phyloP scores from a whole-genome alignment of 2,797 vertebrate species.

The Acanthornis magna region DNA sequence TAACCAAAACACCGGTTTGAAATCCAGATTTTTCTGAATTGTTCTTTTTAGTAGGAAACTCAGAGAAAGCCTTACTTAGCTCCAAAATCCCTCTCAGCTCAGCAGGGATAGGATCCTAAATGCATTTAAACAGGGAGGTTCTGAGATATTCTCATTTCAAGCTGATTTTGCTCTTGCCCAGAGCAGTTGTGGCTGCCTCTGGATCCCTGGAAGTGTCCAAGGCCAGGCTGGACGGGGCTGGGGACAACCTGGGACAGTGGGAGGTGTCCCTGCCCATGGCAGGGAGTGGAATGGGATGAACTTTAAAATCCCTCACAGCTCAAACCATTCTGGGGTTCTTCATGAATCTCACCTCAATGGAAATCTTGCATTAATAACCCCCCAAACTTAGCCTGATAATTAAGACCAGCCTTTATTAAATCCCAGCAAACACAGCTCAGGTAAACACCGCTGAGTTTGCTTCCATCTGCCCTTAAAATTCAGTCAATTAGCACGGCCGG shows the following conservation, averaged over 20 bases:
- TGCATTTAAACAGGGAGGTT: not conserved
- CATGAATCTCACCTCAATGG: not conserved
- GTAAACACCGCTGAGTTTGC: not conserved
- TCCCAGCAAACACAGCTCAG: not conserved
- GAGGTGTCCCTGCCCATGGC: not conserved
- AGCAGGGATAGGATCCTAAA: too few species aligned
- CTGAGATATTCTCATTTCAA: not conserved
- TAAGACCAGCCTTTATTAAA: not conserved
- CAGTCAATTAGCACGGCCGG: not conserved
- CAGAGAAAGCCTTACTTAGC: not conserved
- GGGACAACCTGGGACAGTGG: not conserved
- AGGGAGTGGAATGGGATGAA: not conserved
- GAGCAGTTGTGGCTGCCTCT: not conserved
- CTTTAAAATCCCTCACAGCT: not conserved
- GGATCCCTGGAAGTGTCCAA: not conserved
- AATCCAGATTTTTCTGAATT: not conserved
- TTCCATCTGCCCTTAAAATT: not conserved
- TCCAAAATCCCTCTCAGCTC: not conserved
- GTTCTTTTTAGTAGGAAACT: not conserved
- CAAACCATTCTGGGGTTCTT: not conserved
- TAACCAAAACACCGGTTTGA: not conserved
- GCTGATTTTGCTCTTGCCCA: not conserved
- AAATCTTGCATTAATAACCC: not conserved
- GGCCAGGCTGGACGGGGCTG: not conserved
- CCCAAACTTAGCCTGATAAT: not conserved